Percentiles rank a stretch among this genome's conserved stretches.
Evolutionary conservation across 2,797 vertebrate species (phyloP).

Genomic region (Limnodromus scolopaceus): DNA sequence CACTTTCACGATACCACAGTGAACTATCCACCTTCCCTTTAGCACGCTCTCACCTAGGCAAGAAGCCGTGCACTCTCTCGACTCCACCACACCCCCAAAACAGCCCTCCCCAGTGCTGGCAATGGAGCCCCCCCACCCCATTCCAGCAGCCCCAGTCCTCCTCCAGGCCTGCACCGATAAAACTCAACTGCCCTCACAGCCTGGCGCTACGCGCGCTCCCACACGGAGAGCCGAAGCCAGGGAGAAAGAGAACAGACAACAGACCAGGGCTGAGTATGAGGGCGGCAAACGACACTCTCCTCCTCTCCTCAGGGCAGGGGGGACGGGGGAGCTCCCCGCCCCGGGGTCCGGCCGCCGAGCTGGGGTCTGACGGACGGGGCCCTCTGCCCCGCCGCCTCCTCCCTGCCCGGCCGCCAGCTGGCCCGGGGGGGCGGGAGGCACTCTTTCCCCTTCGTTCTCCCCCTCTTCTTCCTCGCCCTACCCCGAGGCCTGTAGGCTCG

Average conservation of each 20-base stretch:
- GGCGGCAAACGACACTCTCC: not conserved
- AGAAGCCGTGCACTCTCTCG: not conserved
- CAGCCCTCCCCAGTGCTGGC: not conserved
- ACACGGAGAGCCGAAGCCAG: not conserved
- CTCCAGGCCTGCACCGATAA: not conserved
- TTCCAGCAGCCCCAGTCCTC: not conserved
- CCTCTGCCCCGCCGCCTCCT: not conserved
- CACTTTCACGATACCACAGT: too few relatives aligned
- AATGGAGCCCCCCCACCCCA: not conserved
- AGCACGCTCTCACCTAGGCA: not conserved
- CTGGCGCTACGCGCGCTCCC: fast-evolving
- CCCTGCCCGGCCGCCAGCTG: not conserved
- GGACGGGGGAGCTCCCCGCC: not conserved
- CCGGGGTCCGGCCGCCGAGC: not conserved
- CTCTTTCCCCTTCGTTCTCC: not conserved
- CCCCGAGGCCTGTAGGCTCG: slow-evolving; percentile 17
- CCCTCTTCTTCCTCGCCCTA: not conserved
- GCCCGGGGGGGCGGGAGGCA: not conserved
- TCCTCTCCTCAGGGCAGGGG: not conserved
- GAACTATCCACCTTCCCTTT: fast-evolving
- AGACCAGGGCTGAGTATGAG: fast-evolving
- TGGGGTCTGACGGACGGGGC: not conserved
- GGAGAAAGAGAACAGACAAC: not conserved
- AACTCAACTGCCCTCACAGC: not conserved
- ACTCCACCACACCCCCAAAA: not conserved